Percentiles rank a stretch among this genome's conserved stretches.
These are phyloP conservation scores for Galerucella calmariensis DNA, from an alignment of 2,888 invertebrate species.

Conservation along the genomic window DNA sequence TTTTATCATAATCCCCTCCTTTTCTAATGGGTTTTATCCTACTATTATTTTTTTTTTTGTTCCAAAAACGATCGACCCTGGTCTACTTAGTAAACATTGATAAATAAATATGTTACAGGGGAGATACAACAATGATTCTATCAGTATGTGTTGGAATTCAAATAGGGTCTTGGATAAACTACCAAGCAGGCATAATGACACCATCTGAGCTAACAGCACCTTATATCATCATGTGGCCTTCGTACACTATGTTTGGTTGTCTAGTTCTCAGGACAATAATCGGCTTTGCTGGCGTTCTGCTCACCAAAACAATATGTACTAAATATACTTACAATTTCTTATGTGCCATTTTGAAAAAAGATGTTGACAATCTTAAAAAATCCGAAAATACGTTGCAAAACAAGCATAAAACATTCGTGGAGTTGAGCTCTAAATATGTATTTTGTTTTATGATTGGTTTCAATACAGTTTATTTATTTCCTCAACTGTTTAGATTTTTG, in stretches of 20 bases:
- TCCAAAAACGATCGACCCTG: no score
- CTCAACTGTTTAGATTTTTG: slow-evolving; percentile 80
- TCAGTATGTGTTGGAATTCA: slow-evolving; percentile 84
- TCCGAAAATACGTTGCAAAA: slow-evolving; percentile 75
- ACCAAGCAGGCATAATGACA: slow-evolving; percentile 79
- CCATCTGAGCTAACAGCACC: slow-evolving; percentile 71
- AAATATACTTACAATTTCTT: slow-evolving; percentile 75
- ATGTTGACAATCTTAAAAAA: slow-evolving; percentile 74
- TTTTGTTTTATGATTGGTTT: slow-evolving; percentile 84
- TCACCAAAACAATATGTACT: slow-evolving; percentile 76
- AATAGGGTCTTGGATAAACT: slow-evolving; percentile 86
- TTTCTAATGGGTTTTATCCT: no score
- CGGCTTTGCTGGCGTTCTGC: slow-evolving; percentile 80
- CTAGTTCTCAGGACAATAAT: slow-evolving; percentile 77
- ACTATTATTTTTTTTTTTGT: no score
- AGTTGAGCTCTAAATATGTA: slow-evolving; percentile 85
- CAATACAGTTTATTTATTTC: slow-evolving; percentile 80
- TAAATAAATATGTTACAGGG: slow-evolving; percentile 69
- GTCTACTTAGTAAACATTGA: neutral
- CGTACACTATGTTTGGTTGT: slow-evolving; percentile 76
- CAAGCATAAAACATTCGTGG: slow-evolving; percentile 79
- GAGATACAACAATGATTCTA: slow-evolving; percentile 89
- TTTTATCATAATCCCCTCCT: no score
- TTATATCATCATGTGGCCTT: slow-evolving; percentile 83
- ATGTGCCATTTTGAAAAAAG: slow-evolving; percentile 76